Percentiles rank a stretch among this genome's conserved stretches.
Evolutionary conservation across 2,888 invertebrate species (phyloP).

Genomic region (Caenorhabditis zanzibari): DNA sequence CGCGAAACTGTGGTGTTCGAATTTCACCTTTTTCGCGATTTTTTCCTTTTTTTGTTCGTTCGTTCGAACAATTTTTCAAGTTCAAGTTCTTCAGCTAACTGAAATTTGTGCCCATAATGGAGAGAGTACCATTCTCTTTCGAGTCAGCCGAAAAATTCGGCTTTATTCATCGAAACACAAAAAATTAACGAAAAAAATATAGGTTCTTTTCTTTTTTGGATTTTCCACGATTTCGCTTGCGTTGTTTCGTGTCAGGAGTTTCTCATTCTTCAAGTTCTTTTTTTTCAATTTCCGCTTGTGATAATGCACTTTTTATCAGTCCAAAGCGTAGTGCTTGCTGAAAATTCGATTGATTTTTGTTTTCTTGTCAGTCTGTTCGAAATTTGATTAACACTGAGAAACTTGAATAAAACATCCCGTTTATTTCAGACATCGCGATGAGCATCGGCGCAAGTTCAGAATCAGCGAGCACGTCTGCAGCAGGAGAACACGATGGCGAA

Average conservation of each 20-base stretch:
- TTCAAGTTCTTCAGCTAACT: too few relatives aligned
- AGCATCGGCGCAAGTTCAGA: conserved; percentile 8
- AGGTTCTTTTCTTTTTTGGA: not conserved
- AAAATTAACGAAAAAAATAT: too few relatives aligned
- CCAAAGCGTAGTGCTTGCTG: not conserved
- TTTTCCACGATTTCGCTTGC: too few relatives aligned
- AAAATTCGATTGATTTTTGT: not conserved
- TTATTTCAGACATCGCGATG: conserved; percentile 20
- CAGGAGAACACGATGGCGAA: conserved; percentile 37
- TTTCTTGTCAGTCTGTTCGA: not conserved
- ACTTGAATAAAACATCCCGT: not conserved
- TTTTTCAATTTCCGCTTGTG: conserved; percentile 6
- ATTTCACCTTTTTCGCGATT: too few relatives aligned
- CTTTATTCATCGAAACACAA: too few relatives aligned
- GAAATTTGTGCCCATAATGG: too few relatives aligned
- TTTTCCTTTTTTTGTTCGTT: not conserved
- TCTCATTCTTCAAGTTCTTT: not conserved
- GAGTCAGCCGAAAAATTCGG: too few relatives aligned
- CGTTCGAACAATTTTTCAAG: too few relatives aligned
- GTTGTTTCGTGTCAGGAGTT: too few relatives aligned
- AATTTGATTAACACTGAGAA: not conserved
- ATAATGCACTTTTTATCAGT: conserved; percentile 15
- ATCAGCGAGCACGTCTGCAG: conserved; percentile 33
- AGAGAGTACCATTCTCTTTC: too few relatives aligned
- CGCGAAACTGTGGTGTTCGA: conserved; percentile 42